A percentile compares a stretch with the other conserved stretches of the same genome.
Conservation (phyloP, 2,113 vertebrate genomes). For the Calidris pygmaea region DNA sequence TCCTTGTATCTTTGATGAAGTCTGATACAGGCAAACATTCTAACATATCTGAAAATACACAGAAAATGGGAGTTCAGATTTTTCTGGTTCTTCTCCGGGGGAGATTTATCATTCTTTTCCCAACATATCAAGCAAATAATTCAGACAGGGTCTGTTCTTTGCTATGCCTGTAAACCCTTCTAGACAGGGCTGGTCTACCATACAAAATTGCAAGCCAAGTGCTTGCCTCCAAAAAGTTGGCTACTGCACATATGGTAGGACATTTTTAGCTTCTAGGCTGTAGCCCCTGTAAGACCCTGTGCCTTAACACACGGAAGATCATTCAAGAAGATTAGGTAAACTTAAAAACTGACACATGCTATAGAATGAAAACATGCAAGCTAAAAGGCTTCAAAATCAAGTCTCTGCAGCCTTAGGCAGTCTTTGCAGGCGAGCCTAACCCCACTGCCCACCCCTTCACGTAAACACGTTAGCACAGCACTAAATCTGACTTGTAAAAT, state of each 20-base stretch:
- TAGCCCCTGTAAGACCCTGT: not conserved
- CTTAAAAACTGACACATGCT: not conserved
- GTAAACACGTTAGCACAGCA: accelerated
- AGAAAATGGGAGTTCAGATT: accelerated
- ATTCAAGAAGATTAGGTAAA: not conserved
- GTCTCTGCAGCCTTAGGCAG: not conserved
- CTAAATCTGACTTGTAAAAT: not conserved
- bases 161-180: not conserved
- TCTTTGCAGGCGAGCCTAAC: not conserved
- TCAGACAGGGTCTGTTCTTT: not conserved
- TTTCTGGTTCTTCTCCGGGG: not conserved
- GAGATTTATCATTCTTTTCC: not conserved
- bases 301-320: not conserved
- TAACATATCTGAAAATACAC: not conserved
- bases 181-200: not conserved
- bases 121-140: not conserved
- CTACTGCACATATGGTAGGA: not conserved
- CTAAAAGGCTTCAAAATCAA: not conserved
- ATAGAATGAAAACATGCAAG: not conserved
- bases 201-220: not conserved
- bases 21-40: not conserved
- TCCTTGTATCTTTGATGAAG: not conserved
- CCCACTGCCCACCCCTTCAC: not conserved
- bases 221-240: not conserved
- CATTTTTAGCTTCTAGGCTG: not conserved